Conservation (phyloP, 2,888 invertebrate species). For the Caenorhabditis sp. region DNA sequence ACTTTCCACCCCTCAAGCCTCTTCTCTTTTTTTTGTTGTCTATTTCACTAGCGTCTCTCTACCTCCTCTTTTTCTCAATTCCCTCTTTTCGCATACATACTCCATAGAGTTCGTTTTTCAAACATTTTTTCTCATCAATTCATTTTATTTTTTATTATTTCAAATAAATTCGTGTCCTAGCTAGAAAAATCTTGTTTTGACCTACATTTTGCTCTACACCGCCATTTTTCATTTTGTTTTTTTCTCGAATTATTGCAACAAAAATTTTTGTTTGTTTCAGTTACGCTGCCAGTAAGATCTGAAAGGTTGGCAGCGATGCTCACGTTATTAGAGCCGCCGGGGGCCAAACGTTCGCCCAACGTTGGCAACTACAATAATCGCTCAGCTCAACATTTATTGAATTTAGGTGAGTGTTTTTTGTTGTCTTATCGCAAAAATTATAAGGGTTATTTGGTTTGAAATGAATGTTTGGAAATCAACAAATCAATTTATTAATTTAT, state of each 20-base stretch:
- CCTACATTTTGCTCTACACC: background rate
- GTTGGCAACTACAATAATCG: constrained; percentile 48
- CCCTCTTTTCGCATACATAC: constrained; percentile 10
- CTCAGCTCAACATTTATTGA: constrained; percentile 57
- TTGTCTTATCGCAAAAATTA: no score
- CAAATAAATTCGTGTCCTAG: background rate
- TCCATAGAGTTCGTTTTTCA: constrained; percentile 39
- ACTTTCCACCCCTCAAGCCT: constrained; percentile 5
- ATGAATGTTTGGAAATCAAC: no score
- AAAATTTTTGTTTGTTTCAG: background rate
- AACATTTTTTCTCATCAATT: constrained; percentile 23
- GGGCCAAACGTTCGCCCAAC: constrained; percentile 50
- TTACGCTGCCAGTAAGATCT: constrained; percentile 44
- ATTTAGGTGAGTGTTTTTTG: constrained; percentile 37
- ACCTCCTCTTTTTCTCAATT: constrained; percentile 8
- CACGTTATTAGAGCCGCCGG: constrained; percentile 61
- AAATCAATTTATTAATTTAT: no score
- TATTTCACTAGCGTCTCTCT: constrained; percentile 13
- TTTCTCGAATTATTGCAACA: background rate
- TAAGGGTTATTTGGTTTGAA: no score
- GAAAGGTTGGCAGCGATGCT: constrained; percentile 53
- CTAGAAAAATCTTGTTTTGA: constrained; percentile 3
- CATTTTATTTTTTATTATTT: background rate
- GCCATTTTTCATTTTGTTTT: background rate
- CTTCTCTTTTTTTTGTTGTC: constrained; percentile 15